Evolutionary conservation across 2,888 invertebrate genomes (phyloP), one percentile per base, ranked within the genome.

Genomic region (Drosophila histrio): DNA sequence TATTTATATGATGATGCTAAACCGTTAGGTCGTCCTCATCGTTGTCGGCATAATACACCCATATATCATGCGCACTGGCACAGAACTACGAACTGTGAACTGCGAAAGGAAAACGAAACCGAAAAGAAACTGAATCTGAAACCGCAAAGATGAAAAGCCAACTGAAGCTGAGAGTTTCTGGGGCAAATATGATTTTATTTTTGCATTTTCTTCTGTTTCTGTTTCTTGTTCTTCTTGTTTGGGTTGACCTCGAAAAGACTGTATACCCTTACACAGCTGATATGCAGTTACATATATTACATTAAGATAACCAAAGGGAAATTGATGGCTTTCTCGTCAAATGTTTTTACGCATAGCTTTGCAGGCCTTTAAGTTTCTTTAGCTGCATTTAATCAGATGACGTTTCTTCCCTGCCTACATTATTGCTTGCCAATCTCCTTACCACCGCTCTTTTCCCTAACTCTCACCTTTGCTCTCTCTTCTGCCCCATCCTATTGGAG

Each of bases 61-160:
- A 73, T 73, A 58, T 66, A 77, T 73, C 72, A 76, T 57, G 56
- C 9, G 46, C 61, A 56, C 39, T 49, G 56, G 32, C 46, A 30
- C 41, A 43, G 46, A 50, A 58, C 62, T 46, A 26, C 13, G 21
- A 32, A 36, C 49, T 30, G 26, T 9, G 24, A 21, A 54, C 49
- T 30, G 26, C 11, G 24, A 21, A 54, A 30, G 17, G 50, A 54
- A 54, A 30, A 19, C 17, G 22, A 53, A 60, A 38, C 26, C 7
- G 13, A 72, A 50, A 44, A n/a, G 28, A 24, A 38, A 32, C 19
- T 3, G 34, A 49, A 49, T 13, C 44, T 21, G 34, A 36, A 38
- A 38, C 13, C 19, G 3, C 26, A 36, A 34, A n/a, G 38, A 52
- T 15, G 26, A 26, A 17, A n/a, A 39, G 26, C 36, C 50, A 38